phyloP scores from a whole-genome alignment of 2,888 invertebrate species.

The Arge pagana region DNA sequence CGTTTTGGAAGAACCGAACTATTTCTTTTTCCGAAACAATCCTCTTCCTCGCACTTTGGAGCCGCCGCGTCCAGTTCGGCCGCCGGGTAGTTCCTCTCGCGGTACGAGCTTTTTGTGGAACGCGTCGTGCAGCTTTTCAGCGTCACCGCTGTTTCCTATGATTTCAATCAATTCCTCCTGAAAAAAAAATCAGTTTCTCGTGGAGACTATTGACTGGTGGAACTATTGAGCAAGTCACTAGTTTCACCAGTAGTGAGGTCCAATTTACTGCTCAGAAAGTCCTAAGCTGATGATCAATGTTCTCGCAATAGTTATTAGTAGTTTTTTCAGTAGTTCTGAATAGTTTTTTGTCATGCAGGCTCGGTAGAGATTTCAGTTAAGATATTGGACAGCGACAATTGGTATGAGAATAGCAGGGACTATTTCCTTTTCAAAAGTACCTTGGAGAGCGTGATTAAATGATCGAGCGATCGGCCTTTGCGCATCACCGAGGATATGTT shows the following conservation, averaged over 20 bases:
- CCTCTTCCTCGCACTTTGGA: conserved; percentile 46
- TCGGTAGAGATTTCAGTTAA: no score
- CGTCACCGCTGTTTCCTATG: conserved; percentile 74
- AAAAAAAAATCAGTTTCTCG: conserved; percentile 37
- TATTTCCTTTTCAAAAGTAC: no score
- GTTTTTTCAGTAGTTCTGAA: no score
- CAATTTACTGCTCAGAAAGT: no score
- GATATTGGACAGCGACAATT: no score
- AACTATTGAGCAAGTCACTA: no score
- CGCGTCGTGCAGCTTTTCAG: conserved; percentile 70
- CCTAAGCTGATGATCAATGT: no score
- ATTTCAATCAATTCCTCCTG: conserved; percentile 73
- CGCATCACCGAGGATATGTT: conserved; percentile 81
- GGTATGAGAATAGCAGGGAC: no score
- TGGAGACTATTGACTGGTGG: no score
- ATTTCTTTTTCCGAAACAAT: conserved; percentile 37
- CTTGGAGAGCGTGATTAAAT: conserved; percentile 65
- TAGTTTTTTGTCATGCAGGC: no score
- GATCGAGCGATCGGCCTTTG: conserved; percentile 70
- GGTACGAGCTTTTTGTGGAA: conserved; percentile 70
- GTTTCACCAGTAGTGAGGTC: no score
- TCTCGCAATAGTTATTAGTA: no score
- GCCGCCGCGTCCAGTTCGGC: conserved; percentile 30
- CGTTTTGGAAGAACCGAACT: not conserved
- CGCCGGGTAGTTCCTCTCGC: conserved; percentile 52